A percentile compares a stretch with the other conserved stretches of the same genome.
These are phyloP conservation scores for Istiophorus platypterus DNA, from an alignment of 2,113 vertebrate genomes.

Conservation along the genomic window DNA sequence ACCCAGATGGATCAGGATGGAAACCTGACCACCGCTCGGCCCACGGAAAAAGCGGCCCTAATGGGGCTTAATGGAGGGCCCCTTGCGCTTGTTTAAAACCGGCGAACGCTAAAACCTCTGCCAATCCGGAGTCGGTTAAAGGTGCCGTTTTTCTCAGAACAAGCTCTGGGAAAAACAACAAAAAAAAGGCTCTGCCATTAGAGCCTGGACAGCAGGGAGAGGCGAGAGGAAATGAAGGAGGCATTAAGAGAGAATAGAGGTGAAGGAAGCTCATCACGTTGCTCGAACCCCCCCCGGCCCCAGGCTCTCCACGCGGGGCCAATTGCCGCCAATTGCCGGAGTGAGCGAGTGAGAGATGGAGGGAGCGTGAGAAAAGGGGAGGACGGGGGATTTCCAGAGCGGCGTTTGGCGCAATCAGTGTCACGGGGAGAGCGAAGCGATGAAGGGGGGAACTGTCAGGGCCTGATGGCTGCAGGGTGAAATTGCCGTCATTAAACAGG, in stretches of 20 bases:
- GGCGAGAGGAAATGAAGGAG: constrained; percentile 33
- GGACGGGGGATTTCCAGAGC: constrained; percentile 29
- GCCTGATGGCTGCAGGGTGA: constrained; percentile 12
- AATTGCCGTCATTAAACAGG: constrained; percentile 38
- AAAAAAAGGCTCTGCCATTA: not conserved
- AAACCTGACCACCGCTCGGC: constrained; percentile 7
- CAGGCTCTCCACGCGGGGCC: constrained; percentile 25
- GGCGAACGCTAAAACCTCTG: constrained; percentile 1
- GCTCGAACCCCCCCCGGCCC: not conserved
- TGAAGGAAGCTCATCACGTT: constrained; percentile 41
- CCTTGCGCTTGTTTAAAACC: not conserved
- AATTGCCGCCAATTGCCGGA: constrained; percentile 45
- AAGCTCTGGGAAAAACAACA: constrained; percentile 1
- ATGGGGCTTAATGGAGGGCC: constrained; percentile 5
- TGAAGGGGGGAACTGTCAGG: constrained; percentile 1
- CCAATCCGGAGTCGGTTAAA: constrained; percentile 36
- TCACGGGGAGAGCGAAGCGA: constrained; percentile 4
- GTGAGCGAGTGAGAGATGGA: constrained; percentile 21
- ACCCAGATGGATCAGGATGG: constrained; percentile 42
- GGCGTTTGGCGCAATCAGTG: constrained; percentile 18
- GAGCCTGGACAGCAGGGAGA: constrained; percentile 4
- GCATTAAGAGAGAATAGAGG: constrained; percentile 38
- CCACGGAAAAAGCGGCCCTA: not conserved
- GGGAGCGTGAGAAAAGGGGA: constrained; percentile 40
- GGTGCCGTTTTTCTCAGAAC: not conserved